These are phyloP conservation scores for Chaetodon trifasciatus DNA, from an alignment of 2,797 vertebrate species.

Conservation along the genomic window DNA sequence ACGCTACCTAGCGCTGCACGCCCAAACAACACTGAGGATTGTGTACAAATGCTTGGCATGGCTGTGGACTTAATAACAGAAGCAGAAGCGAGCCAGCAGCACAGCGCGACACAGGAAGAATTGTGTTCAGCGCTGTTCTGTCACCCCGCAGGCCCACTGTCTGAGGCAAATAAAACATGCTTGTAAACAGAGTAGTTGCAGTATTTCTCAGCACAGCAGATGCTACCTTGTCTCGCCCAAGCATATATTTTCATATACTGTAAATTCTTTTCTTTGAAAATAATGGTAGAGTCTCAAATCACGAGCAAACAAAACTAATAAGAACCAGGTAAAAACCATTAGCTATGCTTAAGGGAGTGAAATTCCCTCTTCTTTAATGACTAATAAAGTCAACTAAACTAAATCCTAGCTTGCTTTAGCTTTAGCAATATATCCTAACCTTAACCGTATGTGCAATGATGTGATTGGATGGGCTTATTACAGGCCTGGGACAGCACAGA, in stretches of 20 bases:
- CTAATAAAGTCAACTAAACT: not conserved
- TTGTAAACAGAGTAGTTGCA: constrained; percentile 52
- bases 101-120: constrained; percentile 26
- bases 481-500: too few relatives aligned
- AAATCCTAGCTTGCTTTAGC: too few relatives aligned
- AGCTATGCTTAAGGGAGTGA: not conserved
- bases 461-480: too few relatives aligned
- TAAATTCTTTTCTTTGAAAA: not conserved
- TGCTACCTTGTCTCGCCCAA: constrained; percentile 28
- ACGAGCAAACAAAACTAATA: not conserved
- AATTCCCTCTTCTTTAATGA: not conserved
- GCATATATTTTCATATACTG: constrained; percentile 21
- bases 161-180: constrained; percentile 42
- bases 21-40: constrained; percentile 64
- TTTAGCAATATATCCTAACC: too few relatives aligned
- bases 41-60: constrained; percentile 60
- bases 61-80: constrained; percentile 51
- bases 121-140: constrained; percentile 39
- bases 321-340: not conserved
- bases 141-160: constrained; percentile 49
- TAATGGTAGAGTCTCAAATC: not conserved
- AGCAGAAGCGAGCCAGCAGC: constrained; percentile 46
- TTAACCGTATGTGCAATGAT: too few relatives aligned
- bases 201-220: constrained; percentile 44
- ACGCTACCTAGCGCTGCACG: constrained; percentile 61